Base-by-base conservation (phyloP, 2,888 invertebrate species). In the Drosophila suboccidentalis region DNA sequence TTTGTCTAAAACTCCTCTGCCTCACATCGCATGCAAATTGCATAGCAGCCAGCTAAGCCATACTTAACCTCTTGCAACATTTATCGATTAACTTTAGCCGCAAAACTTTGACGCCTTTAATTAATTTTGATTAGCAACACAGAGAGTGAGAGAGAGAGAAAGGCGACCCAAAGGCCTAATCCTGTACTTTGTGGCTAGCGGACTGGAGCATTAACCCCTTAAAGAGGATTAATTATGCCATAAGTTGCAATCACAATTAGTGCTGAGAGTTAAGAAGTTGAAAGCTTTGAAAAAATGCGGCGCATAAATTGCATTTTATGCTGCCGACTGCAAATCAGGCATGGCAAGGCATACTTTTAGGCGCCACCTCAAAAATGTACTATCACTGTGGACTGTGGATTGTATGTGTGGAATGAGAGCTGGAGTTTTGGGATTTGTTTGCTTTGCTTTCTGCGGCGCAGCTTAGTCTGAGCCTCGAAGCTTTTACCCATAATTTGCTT, bases 141-240 rank as follows among this genome's bases (percentile, higher is more conserved):
- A 29, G 8, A 29, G 8, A 8, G 29, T 2, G 8, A 29, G 29
- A 29, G 29, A 58, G 11, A 5, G 29, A 50, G 8, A 44, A 39
- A 38, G 26, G 8, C 29, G 34, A 34, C 44, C 5, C 4, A 29
- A 29, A 29, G 46, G 41, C 59, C 49, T 60, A 53, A 62, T 46
- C 60, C 51, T 44, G 46, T 58, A 32, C 5, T 15, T 50, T 51
- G 63, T n/a, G 53, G 59, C 39, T n/a, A 36, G 32, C 8, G 29
- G 54, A 41, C 36, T 39, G 54, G 34, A 36, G 32, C 44, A 10
- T 19, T 26, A 29, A 51, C 38, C 62, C 58, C 36, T 43, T 47
- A 47, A 61, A 74, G 61, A 26, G 76, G 66, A 71, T 86, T 88
- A 85, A 77, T 82, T 82, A 74, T 82, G 83, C 69, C 71, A 44